Percentiles rank a stretch among this genome's conserved stretches.
Evolutionary conservation across 2,888 invertebrate species (phyloP).

Genomic region (Apotomis capreana): DNA sequence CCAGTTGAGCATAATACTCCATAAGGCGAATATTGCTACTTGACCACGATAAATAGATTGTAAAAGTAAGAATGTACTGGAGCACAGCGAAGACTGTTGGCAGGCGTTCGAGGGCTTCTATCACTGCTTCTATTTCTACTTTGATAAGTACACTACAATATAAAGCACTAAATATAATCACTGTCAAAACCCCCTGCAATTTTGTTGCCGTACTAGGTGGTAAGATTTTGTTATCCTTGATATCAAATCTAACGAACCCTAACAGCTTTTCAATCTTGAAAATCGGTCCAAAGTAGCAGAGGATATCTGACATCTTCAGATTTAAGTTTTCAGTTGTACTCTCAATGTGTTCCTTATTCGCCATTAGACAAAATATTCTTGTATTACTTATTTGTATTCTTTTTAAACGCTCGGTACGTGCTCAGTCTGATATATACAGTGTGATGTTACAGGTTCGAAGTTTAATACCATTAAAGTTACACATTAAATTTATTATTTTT

Average conservation of each 20-base stretch:
- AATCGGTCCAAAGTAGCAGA: background rate
- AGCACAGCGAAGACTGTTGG: background rate
- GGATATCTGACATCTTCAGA: background rate
- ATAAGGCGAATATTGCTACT: background rate
- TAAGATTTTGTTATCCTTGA: background rate
- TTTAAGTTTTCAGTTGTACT: background rate
- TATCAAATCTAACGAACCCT: background rate
- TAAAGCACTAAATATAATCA: background rate
- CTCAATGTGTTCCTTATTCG: background rate
- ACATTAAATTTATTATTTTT: no score
- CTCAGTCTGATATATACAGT: background rate
- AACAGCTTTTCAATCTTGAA: background rate
- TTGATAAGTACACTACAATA: background rate
- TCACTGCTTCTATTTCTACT: background rate
- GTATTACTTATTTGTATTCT: background rate
- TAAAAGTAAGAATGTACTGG: background rate
- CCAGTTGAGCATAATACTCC: background rate
- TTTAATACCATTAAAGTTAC: background rate
- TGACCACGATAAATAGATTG: background rate
- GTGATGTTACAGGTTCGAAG: background rate
- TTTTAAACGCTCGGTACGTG: background rate
- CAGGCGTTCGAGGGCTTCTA: background rate
- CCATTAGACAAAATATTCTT: background rate
- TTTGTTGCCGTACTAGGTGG: background rate
- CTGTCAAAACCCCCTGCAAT: background rate